Base-by-base conservation (phyloP, 2,888 invertebrate species). In the Clusia tigrina region DNA sequence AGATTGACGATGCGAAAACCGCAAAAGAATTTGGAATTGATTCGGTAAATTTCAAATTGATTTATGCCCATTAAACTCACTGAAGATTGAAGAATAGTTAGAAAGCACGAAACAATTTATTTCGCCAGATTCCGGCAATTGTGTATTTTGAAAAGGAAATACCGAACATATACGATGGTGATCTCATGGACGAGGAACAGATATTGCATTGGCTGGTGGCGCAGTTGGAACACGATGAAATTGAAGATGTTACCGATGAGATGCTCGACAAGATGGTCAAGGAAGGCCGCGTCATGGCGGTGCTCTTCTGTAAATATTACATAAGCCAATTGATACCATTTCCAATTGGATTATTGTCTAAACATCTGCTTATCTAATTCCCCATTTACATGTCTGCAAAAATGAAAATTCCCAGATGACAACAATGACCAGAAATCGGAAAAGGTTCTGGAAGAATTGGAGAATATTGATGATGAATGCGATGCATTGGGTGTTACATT, bases 111-210 rank as follows among this genome's bases (percentile, higher is more conserved):
- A 20, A 56, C 17, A 37, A 20, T 6, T 22, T 20, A 15, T 17
- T 25, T 18, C 60, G 38, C 24, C 72, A 84, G 84, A 84, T 91
- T 59, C 96, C 96, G 22, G 88, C 93, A 54, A 91, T 96, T 73
- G 95, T 96, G 68, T 96, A 95, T 85, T 96, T 95, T 84, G 95
- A 96, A 84, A 95, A 94, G 81, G 91, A 94, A 84, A 91, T 95
- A 78, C 96, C 96, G 64, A 95, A 94, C 84, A 88, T 96, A 72
- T 96, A 94, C 84, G 94, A 95, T 80, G 96, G 93, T 88, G 93
- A 95, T 82, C 87, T 95, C 72, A 92, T 92, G 82, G 91, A 94
- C 81, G 95, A 95, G 84, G 93, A 94, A 76, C 91, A 93, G 81
- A 92, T 95, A 71, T 85, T 95, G 59, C 92, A 92, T 78, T 95